Evolutionary conservation across 2,888 invertebrate species (phyloP).

Genomic region (Orthonevra nobilis): DNA sequence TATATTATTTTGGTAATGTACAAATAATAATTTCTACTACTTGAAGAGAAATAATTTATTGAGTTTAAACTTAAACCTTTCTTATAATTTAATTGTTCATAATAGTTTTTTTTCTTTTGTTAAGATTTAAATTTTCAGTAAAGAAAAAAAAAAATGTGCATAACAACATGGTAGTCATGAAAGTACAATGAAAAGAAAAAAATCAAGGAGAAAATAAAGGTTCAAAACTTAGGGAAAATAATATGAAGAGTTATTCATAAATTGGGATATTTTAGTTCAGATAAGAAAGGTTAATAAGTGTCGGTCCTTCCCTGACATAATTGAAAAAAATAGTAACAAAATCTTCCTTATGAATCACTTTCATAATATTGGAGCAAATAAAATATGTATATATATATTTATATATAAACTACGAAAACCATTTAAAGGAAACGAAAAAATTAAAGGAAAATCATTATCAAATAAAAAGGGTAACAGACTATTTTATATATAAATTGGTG

Average conservation of each 20-base stretch:
- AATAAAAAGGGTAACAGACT: constrained; percentile 70
- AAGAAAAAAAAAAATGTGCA: constrained; percentile 63
- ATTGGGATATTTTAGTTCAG: constrained; percentile 19
- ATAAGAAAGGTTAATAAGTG: constrained; percentile 21
- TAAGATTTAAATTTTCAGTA: constrained; percentile 41
- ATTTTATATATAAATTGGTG: constrained; percentile 68
- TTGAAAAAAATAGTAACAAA: not conserved
- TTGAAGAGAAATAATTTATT: constrained; percentile 47
- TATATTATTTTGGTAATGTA: constrained; percentile 51
- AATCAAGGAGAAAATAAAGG: constrained; percentile 37
- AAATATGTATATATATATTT: constrained; percentile 6
- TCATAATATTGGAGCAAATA: constrained; percentile 3
- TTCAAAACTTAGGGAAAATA: constrained; percentile 49
- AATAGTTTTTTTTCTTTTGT: too few relatives aligned
- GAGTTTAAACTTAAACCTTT: constrained; percentile 41
- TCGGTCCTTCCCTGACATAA: constrained; percentile 28
- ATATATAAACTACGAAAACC: constrained; percentile 25
- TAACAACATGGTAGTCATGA: constrained; percentile 71
- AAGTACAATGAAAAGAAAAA: constrained; percentile 54
- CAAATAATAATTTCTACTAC: constrained; percentile 38
- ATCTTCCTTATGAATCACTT: not conserved
- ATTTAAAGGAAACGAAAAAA: constrained; percentile 28
- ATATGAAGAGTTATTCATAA: constrained; percentile 54
- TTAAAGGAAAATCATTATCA: constrained; percentile 43
- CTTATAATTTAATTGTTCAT: constrained; percentile 29